Base-by-base conservation (phyloP, 2,113 vertebrate species). In the Podarcis raffonei region DNA sequence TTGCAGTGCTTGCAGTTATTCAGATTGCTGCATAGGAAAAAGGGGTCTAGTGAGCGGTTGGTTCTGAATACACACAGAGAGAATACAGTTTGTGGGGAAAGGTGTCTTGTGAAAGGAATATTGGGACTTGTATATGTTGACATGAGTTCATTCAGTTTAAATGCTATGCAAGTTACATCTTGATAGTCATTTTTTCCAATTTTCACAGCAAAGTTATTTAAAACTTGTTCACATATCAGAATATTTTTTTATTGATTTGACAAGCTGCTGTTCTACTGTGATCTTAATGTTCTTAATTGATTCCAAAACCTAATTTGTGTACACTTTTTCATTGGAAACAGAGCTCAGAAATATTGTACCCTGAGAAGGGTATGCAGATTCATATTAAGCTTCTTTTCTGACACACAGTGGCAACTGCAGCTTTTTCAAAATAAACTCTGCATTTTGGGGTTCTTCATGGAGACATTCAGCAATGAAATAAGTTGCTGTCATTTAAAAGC, bases 1-100 rank as follows among this genome's bases (percentile, higher is more conserved):
- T 27, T 69, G 48, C 35, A 76, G 72, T 81, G 72, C 87, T 95
- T 92, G 6, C 89, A 65, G 91, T 90, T 94, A 69, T 94, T 93
- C 89, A 78, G 93, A 76, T 30, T 91, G n/a, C 25, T 89, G 74
- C 81, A 66, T 85, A 88, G 79, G 75, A 83, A 48, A 25, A 35
- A 89, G 86, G 83, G 89, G 90, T 12, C 25, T 23, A 66, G 25
- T 69, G 89, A 89, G 83, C 86, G 8, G 91, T 82, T 92, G 85
- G 0, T 94, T 82, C 32, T 91, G 22, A 48, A 77, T 27, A 37
- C 20, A 75, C 78, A 77, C 91, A 91, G 86, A 80, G 68, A 84
- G 20, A 20, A 16, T 90, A 80, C 82, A 90, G 9, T 35, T 89
- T 81, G 90, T 25, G 2, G 59, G 32, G 91, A 86, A 15, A 74